These are phyloP conservation scores for Trichopria drosophilae DNA, from an alignment of 2,888 invertebrate genomes.

Conservation along the genomic window DNA sequence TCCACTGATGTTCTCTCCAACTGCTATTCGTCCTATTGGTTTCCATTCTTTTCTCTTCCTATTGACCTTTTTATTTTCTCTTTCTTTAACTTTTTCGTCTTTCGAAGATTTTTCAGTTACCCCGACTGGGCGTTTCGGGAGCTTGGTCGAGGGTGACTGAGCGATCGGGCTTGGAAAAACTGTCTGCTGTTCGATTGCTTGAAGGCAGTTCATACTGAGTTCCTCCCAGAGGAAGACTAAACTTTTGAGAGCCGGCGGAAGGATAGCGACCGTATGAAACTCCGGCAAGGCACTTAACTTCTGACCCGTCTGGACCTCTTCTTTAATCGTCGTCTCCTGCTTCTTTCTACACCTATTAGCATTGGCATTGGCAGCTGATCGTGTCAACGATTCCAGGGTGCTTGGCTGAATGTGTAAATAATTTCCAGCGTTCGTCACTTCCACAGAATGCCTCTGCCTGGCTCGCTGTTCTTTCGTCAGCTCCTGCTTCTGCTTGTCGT, in stretches of 20 bases:
- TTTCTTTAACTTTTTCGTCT: conserved; percentile 49
- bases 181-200: conserved; percentile 68
- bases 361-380: conserved; percentile 78
- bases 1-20: conserved; percentile 34
- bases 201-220: conserved; percentile 69
- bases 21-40: conserved; percentile 41
- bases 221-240: conserved; percentile 91
- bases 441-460: conserved; percentile 84
- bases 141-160: conserved; percentile 43
- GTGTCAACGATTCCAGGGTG: conserved; percentile 74
- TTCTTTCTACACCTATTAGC: conserved; percentile 70
- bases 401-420: conserved; percentile 80
- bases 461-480: conserved; percentile 66
- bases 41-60: conserved; percentile 66
- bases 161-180: conserved; percentile 64
- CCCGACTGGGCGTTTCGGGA: conserved; percentile 36
- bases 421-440: conserved; percentile 72
- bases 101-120: conserved; percentile 21
- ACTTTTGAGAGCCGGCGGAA: conserved; percentile 86
- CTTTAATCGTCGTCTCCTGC: conserved; percentile 43
- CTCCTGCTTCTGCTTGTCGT: conserved; percentile 60
- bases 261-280: conserved; percentile 69
- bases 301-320: conserved; percentile 33
- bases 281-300: conserved; percentile 57
- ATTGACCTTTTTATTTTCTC: conserved; percentile 60